Base-by-base conservation (phyloP, 1,140 invertebrate species). In the Drosophila eugracilis region DNA sequence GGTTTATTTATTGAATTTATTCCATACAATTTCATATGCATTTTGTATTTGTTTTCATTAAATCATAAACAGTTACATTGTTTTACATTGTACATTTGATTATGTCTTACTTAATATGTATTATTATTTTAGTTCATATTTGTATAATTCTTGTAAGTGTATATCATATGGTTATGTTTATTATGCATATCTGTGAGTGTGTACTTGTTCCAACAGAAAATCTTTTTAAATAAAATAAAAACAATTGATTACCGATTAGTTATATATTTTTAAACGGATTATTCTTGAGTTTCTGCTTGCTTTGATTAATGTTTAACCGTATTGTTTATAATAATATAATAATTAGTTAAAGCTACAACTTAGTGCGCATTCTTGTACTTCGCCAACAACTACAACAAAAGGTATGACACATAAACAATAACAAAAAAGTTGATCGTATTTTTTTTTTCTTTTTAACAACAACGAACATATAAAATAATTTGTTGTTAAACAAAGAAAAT, bases 1-100 rank as follows among this genome's bases (percentile, higher is more conserved):
- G 80, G 80, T 84, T 76, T 76, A 76, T 84, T 84, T 86, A 84
- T 86, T 86, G 81, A 80, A 86, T 86, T 85, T 77, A 86, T 85
- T 81, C 75, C 52, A 69, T 67, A 75, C 45, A 75, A 28, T 74
- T 65, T 74, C 58, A 75, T 65, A 74, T 55, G 36, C 22, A 66
- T 36, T 66, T 66, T 28, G 36, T 32, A 22, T 78, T 78, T 75
- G 41, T 67, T 70, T 71, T 71, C 67, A 50, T 67, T 80, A 76
- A 60, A 50, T 73, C 76, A 86, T 84, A 84, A 84, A 85, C 79
- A 85, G 65, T 86, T 85, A 85, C 54, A 85, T 85, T 67, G 81
- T 86, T 85, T 85, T 86, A 85, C 69, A 85, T 85, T 85, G 83
- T 85, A 85, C 74, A 85, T 81, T 86, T 77, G 49, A 77, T 86